phyloP scores from a whole-genome alignment of 2,113 vertebrate species.

The Galemys pyrenaicus region DNA sequence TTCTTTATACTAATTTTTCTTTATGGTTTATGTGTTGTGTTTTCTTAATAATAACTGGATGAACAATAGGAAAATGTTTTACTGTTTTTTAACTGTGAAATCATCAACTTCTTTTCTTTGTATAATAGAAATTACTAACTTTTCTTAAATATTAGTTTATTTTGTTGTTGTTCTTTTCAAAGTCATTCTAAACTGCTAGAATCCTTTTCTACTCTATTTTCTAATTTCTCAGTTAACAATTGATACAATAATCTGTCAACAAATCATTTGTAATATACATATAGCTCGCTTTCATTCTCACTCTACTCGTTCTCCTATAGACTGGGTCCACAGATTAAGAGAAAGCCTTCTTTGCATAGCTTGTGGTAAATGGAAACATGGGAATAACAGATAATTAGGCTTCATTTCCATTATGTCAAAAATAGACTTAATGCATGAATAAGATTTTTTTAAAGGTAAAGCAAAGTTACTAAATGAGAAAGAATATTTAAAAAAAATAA shows the following conservation, averaged over 20 bases:
- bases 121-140: background rate
- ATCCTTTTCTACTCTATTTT: background rate
- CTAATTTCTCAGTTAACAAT: background rate
- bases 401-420: background rate
- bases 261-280: background rate
- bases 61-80: background rate
- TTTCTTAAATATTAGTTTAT: background rate
- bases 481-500: background rate
- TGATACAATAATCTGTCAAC: background rate
- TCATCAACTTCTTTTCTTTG: background rate
- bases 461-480: background rate
- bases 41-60: background rate
- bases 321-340: background rate
- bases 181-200: background rate
- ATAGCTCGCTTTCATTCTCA: background rate
- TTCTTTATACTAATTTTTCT: background rate
- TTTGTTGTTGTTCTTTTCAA: conserved; percentile 28
- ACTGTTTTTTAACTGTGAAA: background rate
- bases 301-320: background rate
- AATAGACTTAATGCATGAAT: background rate
- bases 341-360: background rate
- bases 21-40: background rate
- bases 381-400: background rate
- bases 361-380: background rate
- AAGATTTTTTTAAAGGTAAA: background rate